Evolutionary conservation across 64 coral and sea anemone species (phyloP), one percentile per base, ranked within the genome.

Genomic region (Exaiptasia diaphana): DNA sequence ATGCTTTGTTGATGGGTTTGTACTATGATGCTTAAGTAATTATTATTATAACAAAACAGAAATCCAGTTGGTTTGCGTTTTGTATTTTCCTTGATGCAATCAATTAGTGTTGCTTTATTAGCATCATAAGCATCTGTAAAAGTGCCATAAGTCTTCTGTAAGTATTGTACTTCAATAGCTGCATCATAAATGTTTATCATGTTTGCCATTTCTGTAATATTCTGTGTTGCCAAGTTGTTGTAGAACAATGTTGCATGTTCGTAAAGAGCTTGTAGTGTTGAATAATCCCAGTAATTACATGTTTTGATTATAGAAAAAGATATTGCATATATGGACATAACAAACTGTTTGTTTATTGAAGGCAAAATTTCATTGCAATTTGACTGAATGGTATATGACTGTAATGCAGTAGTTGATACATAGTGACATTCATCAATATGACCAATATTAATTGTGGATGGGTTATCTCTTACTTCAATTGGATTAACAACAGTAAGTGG

Each of bases 201-300:
- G 75, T 54, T 65, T 42, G 83, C 70, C 71, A 76, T 86, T 76
- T 76, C 76, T 54, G 32, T 27, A 24, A 76, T 71, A 6, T 6
- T 48, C 17, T 6, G 6, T 50, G 67, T 23, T 73, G 72, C 32
- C 57, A 65, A 77, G 39, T 86, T 86, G 36, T 86, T 56, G 76
- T 64, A 86, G 59, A 86, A 76, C 83, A 86, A 86, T n/a, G n/a
- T n/a, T 71, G 81, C 81, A 72, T 83, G 65, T 72, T 83, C 81
- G 72, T 69, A 33, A 54, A 73, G 64, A 84, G 81, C 64, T 67
- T 84, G 64, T 31, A 84, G 53, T 58, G 81, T 73, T 58, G 48
- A 72, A 69, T 20, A 84, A 84, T 59, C 81, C 43, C 81, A 84
- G 64, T 72, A 71, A 58, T 64, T 71, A 45, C 81, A 84, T 71